Evolutionary conservation across 2,113 vertebrate genomes (phyloP), one percentile per base, ranked within the genome.

Genomic region (Rhinoderma darwinii): DNA sequence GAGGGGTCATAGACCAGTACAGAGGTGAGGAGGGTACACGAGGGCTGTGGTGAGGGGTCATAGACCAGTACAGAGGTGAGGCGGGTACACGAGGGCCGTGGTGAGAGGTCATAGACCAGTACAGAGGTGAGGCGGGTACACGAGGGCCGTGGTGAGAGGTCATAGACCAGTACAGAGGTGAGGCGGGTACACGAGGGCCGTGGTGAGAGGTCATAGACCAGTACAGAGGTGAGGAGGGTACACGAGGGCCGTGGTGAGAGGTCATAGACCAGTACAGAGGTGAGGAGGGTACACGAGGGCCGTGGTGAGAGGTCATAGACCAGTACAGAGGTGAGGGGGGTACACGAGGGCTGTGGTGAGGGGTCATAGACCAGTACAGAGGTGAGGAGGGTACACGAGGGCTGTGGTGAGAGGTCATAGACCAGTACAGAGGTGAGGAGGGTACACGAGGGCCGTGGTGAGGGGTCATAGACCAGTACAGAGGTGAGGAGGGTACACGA

Each of bases 41-140:
- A 17, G 0, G 2, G 17, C 18, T 5, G 3, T 18, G 7, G 15
- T 35, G 17, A 56, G 17, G 11, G 5, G 54, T 10, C 15, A 15
- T 3, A 35, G 2, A 4, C 2, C 27, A 32, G 3, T 3, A 2
- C 17, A 0, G 25, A 11, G n/a, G 15, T 17, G 0, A 0, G 25
- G n/a, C 27, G 25, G 20, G 39, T 4, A 22, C 39, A 44, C n/a
- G n/a, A n/a, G n/a, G n/a, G n/a, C n/a, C n/a, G n/a, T n/a, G n/a
- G n/a, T n/a, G n/a, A n/a, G n/a, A n/a, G n/a, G n/a, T n/a, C n/a
- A n/a, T n/a, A n/a, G 17, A 30, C 8, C 14, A 20, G 2, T 7
- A 0, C 10, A 1, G 0, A 18, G 27, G 5, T 30, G 32, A 32
- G 2, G 3, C 2, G 59, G 59, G 3, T 7, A 5, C 32, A 6